Conservation (phyloP, 2,888 invertebrate genomes). For the Scaptomyza tumidula region DNA sequence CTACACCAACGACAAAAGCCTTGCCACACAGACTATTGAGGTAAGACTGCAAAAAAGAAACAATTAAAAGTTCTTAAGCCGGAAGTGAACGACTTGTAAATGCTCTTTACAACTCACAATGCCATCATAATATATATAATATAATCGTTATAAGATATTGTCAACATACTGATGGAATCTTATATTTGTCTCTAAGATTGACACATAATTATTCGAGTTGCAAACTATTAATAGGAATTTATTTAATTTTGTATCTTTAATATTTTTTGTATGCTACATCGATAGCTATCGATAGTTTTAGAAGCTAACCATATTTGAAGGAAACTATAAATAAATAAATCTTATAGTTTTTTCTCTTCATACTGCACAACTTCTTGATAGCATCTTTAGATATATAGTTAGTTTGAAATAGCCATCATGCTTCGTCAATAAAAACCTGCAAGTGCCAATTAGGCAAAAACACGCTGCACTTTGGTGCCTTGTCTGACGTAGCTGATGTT, state of each 20-base stretch:
- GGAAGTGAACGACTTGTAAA: background rate
- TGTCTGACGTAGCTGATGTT: conserved; percentile 41
- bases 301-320: too few species aligned
- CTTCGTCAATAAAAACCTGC: conserved; percentile 15
- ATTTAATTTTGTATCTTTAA: too few species aligned
- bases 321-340: too few species aligned
- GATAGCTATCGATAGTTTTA: too few species aligned
- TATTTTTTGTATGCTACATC: too few species aligned
- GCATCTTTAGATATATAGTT: background rate
- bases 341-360: background rate
- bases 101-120: background rate
- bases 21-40: conserved; percentile 31
- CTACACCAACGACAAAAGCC: conserved; percentile 24
- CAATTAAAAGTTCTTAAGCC: background rate
- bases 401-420: background rate
- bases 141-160: background rate
- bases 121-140: background rate
- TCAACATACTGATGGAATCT: background rate
- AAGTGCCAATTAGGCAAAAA: conserved; percentile 63
- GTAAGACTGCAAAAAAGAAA: conserved; percentile 8
- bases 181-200: too few species aligned
- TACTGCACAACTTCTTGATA: too few species aligned
- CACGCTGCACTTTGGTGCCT: conserved; percentile 51
- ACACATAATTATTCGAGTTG: too few species aligned
- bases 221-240: too few species aligned